Conservation (phyloP, 2,888 invertebrate species). For the Ormyrus rosae region DNA sequence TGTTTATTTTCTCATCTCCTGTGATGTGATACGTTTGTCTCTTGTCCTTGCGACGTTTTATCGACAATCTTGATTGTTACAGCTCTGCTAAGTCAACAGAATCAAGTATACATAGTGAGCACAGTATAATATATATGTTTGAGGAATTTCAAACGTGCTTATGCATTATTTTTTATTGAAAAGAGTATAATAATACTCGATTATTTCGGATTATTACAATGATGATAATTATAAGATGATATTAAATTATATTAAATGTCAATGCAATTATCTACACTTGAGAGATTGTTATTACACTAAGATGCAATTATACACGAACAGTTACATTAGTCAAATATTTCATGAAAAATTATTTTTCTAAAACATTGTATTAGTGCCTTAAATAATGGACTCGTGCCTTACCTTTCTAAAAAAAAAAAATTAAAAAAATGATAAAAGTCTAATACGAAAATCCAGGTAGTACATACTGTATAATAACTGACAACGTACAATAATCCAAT, state of each 20-base stretch:
- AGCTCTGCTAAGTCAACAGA: conserved; percentile 7
- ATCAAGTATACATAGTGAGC: conserved; percentile 7
- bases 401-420: too few relatives aligned
- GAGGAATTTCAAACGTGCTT: background rate
- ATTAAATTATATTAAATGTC: conserved; percentile 11
- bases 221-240: background rate
- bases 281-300: conserved; percentile 24
- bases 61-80: conserved; percentile 52
- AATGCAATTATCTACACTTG: conserved; percentile 27
- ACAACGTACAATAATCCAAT: too few relatives aligned
- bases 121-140: conserved; percentile 2
- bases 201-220: background rate
- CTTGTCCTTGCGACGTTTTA: conserved; percentile 40
- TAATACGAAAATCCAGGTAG: too few relatives aligned
- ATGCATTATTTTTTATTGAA: background rate
- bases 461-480: too few relatives aligned
- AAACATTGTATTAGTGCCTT: background rate
- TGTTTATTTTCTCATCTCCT: background rate
- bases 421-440: too few relatives aligned
- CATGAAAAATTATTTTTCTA: conserved; percentile 23
- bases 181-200: background rate
- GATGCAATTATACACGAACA: conserved; percentile 32
- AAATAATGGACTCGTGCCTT: too few relatives aligned
- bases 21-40: conserved; percentile 21
- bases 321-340: conserved; percentile 27